A percentile compares a stretch with the other conserved stretches of the same genome.
phyloP scores from a whole-genome alignment of 2,888 invertebrate species.

The Tachina lurida region DNA sequence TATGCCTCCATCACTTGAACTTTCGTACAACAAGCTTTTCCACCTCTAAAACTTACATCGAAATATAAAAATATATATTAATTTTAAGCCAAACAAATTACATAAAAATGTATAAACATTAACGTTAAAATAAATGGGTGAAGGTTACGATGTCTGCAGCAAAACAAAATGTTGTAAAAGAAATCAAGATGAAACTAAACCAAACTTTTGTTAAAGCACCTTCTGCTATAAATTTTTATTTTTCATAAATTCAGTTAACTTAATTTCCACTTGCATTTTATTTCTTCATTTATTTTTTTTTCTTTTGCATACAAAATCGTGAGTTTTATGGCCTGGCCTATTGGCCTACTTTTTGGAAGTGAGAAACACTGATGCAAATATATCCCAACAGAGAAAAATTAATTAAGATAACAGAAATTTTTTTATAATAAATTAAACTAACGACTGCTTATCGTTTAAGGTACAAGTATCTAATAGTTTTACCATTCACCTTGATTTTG shows the following conservation, averaged over 20 bases:
- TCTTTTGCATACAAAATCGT: constrained; percentile 20
- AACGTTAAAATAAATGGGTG: constrained; percentile 8
- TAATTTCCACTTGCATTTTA: not conserved
- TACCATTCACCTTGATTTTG: not conserved
- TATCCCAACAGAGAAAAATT: too few species aligned
- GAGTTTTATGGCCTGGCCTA: constrained; percentile 47
- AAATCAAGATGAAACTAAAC: constrained; percentile 9
- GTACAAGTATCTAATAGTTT: too few species aligned
- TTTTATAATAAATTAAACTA: not conserved
- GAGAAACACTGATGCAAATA: not conserved
- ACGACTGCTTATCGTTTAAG: not conserved
- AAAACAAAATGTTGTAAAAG: constrained; percentile 7
- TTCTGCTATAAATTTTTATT: not conserved
- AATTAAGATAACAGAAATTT: not conserved
- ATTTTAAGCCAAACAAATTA: not conserved
- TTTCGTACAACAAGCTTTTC: too few species aligned
- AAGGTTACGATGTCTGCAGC: constrained; percentile 15
- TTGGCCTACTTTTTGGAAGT: constrained; percentile 35
- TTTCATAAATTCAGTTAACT: not conserved
- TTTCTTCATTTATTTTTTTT: not conserved
- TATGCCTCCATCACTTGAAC: too few species aligned
- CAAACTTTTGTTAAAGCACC: constrained; percentile 19
- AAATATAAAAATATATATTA: too few species aligned
- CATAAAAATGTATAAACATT: not conserved
- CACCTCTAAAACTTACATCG: too few species aligned